Percentiles rank a stretch among this genome's conserved stretches.
Evolutionary conservation across 2,113 vertebrate genomes (phyloP).

Genomic region (Sialia sialis): DNA sequence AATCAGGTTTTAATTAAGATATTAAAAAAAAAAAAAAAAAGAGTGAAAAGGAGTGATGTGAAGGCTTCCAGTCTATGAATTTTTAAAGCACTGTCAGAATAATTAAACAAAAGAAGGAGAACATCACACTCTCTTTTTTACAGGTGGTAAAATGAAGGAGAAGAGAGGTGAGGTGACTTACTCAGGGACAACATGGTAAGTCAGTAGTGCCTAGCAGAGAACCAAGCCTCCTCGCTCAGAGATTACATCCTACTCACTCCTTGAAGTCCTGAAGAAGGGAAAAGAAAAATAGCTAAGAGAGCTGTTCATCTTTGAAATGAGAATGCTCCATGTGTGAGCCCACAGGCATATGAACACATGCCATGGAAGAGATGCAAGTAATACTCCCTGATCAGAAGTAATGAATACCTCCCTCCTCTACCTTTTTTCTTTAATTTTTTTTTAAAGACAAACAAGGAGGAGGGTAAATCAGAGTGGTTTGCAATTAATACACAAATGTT

Average conservation of each 20-base stretch:
- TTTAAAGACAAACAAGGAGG: background rate
- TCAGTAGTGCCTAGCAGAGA: slow-evolving; percentile 38
- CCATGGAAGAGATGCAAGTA: slow-evolving; percentile 33
- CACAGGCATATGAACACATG: slow-evolving; percentile 51
- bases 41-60: background rate
- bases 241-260: slow-evolving; percentile 51
- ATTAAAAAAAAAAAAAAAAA: background rate
- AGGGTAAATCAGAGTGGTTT: background rate
- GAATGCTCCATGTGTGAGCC: slow-evolving; percentile 14
- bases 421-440: background rate
- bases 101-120: slow-evolving; percentile 48
- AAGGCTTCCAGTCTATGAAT: slow-evolving; percentile 31
- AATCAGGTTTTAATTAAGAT: slow-evolving; percentile 53
- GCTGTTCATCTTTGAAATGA: slow-evolving; percentile 44
- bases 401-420: slow-evolving; percentile 14
- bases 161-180: slow-evolving; percentile 40
- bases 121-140: background rate
- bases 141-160: slow-evolving; percentile 27
- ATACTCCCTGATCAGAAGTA: slow-evolving; percentile 45
- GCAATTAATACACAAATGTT: background rate
- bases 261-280: slow-evolving; percentile 46
- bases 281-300: slow-evolving; percentile 50
- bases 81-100: background rate
- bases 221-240: slow-evolving; percentile 42
- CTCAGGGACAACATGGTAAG: slow-evolving; percentile 4